These are phyloP conservation scores for Drosophila willistoni DNA, from an alignment of 1,140 invertebrate genomes.

Conservation along the genomic window DNA sequence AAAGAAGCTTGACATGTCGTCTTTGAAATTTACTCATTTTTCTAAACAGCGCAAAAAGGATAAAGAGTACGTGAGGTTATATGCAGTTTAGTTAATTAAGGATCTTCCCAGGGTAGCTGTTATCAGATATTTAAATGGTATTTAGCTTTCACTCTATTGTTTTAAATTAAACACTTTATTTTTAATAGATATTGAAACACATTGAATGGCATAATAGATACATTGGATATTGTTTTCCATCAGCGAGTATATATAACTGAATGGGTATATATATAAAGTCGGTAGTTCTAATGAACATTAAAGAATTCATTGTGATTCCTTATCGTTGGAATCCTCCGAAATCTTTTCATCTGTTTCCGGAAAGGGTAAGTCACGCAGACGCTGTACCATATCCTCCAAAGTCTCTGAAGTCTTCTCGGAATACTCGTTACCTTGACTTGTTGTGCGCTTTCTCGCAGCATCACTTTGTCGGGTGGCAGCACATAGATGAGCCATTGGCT, in stretches of 20 bases:
- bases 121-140: not conserved
- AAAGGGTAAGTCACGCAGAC: slow-evolving; percentile 59
- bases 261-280: too few species aligned
- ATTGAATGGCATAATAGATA: slow-evolving; percentile 20
- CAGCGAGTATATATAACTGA: slow-evolving; percentile 43
- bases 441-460: slow-evolving; percentile 52
- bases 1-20: too few species aligned
- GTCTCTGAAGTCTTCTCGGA: slow-evolving; percentile 45
- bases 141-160: too few species aligned
- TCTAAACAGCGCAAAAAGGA: too few species aligned
- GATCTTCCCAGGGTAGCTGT: not conserved
- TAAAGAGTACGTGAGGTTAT: too few species aligned
- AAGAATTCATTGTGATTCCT: not conserved
- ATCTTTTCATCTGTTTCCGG: slow-evolving; percentile 22
- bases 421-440: slow-evolving; percentile 15
- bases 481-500: slow-evolving; percentile 54
- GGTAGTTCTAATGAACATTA: too few species aligned
- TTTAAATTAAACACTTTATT: slow-evolving; percentile 2
- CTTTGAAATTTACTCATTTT: too few species aligned
- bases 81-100: not conserved
- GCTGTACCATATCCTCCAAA: slow-evolving; percentile 72
- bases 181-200: slow-evolving; percentile 20
- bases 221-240: slow-evolving; percentile 28
- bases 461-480: slow-evolving; percentile 57
- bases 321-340: not conserved